phyloP scores from a whole-genome alignment of 2,113 vertebrate species.

The Cephalopholis sonnerati region DNA sequence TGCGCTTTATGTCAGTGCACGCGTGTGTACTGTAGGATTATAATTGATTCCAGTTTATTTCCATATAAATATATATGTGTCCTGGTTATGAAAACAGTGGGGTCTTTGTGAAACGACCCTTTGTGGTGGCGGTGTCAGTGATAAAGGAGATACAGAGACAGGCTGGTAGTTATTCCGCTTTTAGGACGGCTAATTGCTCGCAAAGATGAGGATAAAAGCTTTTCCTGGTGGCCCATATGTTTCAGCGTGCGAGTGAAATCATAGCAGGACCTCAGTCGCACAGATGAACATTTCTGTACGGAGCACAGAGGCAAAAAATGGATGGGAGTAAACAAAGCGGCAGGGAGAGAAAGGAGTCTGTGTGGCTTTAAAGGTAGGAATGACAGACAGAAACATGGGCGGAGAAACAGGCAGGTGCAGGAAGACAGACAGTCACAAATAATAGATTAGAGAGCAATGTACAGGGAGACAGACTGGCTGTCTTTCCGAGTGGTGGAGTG shows the following conservation, averaged over 20 bases:
- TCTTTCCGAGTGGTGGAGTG: constrained; percentile 46
- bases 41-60: constrained; percentile 62
- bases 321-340: constrained; percentile 37
- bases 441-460: constrained; percentile 62
- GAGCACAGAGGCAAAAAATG: background rate
- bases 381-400: constrained; percentile 50
- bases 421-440: constrained; percentile 48
- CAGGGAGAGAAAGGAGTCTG: background rate
- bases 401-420: constrained; percentile 22
- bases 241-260: constrained; percentile 13
- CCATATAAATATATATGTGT: constrained; percentile 48
- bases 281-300: constrained; percentile 12
- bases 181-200: constrained; percentile 62
- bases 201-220: constrained; percentile 61
- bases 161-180: constrained; percentile 58
- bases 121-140: constrained; percentile 20
- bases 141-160: constrained; percentile 32
- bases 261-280: constrained; percentile 9
- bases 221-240: constrained; percentile 50
- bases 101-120: constrained; percentile 34
- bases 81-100: constrained; percentile 43
- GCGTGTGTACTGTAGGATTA: constrained; percentile 30
- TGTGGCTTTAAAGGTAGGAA: constrained; percentile 47
- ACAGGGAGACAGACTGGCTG: constrained; percentile 46
- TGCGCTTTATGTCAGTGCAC: constrained; percentile 28